Evolutionary conservation across 2,113 vertebrate genomes (phyloP).

Genomic region (Lophura nycthemera): DNA sequence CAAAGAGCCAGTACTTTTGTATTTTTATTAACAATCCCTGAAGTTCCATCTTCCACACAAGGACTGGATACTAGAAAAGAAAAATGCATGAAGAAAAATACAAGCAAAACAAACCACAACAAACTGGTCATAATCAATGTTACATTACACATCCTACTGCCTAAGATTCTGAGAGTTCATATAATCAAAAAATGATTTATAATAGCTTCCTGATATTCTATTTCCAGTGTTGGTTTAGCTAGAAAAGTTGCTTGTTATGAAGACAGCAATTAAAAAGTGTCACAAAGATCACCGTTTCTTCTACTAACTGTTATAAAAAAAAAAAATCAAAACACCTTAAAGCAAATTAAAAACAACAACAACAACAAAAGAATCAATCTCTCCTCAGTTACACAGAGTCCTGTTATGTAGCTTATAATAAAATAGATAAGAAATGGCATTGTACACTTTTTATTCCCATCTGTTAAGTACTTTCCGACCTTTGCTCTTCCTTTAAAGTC

Average conservation of each 20-base stretch:
- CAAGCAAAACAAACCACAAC: background rate
- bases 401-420: background rate
- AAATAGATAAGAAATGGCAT: background rate
- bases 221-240: background rate
- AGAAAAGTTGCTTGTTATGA: background rate
- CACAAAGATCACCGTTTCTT: background rate
- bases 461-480: background rate
- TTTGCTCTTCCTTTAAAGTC: rapidly evolving
- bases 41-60: background rate
- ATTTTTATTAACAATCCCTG: background rate
- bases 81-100: background rate
- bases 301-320: background rate
- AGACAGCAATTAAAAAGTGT: background rate
- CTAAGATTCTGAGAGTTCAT: background rate
- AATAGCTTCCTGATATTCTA: background rate
- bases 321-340: background rate
- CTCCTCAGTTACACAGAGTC: rapidly evolving
- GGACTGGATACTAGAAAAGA: background rate
- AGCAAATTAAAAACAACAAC: background rate
- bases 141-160: background rate
- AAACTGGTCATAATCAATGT: background rate
- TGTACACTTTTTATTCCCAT: background rate
- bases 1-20: rapidly evolving
- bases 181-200: background rate
- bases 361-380: background rate